Evolutionary conservation across 1,140 invertebrate species (phyloP), one percentile per base, ranked within the genome.

Genomic region (Drosophila nasuta): DNA sequence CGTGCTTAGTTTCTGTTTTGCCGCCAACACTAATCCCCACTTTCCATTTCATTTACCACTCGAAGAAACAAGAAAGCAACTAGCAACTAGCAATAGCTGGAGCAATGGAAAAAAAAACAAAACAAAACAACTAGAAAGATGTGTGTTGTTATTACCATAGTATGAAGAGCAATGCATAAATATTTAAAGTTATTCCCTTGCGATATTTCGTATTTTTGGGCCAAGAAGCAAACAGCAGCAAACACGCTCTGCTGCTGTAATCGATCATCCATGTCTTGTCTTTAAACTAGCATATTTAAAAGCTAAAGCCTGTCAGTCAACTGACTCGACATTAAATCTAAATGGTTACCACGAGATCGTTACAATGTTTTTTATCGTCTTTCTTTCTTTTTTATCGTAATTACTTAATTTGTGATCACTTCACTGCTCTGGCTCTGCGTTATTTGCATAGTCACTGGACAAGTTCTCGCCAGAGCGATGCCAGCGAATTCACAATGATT

Each of bases 41-140:
- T 77, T 77, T 77, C 75, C 75, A 77, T 77, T 74, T 77, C 62
- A 63, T 74, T 74, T 62, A 71, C 49, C 58, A 17, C 11, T 5
- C 13, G 11, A 5, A 45, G 6, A 41, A 57, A 64, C 52, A 43
- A 28, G 41, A 58, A 25, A 48, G n/a, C 41, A 52, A 52, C 20
- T 13, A 48, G 58, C 20, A 20, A 25, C 20, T 25, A 25, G 20
- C 46, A 52, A 48, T 15, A n/a, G 13, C 38, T 43, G 58, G 54
- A 73, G 33, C 33, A 8, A 8, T 8, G 33, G 33, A 33, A 33
- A 33, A 33, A 33, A 33, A 8, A 5, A 33, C 33, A 33, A 33
- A 33, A 33, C 35, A 38, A 48, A 62, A 28, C 30, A 13, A 45
- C 48, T 49, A 25, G 25, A 65, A 65, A 56, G 45, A 54, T 52